Evolutionary conservation across 1,140 invertebrate genomes (phyloP), one percentile per base, ranked within the genome.

Genomic region (Rhyzopertha dominica): DNA sequence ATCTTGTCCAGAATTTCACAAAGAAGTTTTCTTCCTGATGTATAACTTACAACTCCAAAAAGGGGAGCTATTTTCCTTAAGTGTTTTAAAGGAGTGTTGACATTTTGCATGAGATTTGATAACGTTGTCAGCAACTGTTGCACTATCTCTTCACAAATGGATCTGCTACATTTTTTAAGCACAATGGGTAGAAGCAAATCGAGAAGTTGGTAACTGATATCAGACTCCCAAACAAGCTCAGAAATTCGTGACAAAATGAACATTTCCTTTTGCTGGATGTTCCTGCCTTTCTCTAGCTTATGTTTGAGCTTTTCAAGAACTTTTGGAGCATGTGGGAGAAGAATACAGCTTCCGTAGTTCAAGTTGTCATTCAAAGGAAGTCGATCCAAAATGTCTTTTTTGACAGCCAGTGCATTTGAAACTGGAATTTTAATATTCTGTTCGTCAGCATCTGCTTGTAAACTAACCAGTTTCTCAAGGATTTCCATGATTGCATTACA

Each of bases 231-330:
- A 0, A 85, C 81, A 28, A 88, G 72, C 61, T 84, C 79, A 1
- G 86, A 88, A 5, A 89, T 74, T 44, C 85, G 74, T 0, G 86
- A 86, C 1, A 95, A 68, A 47, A 95, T 88, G 5, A 80, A 74
- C 1, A 94, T 65, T 56, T 94, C 88, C 18, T 77, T 76, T 58
- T 74, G 77, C 42, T 77, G 81, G 0, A 84, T 61, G 38, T 60
- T 64, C 44, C 77, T 82, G 28, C 73, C 74, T 23, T 78, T 77
- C 9, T 72, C 61, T 1, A 82, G 59, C 50, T 77, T 82, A 26
- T 70, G 64, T 59, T 85, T 78, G 52, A 94, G 76, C 32, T 82
- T 80, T 40, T 78, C 68, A 5, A 95, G 66, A 42, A 95, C 80
- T 19, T 70, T 65, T 4, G 79, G 70, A 7, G 91, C 76, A 58